These are phyloP conservation scores for Chelidonichthys spinosus DNA, from an alignment of 2,797 vertebrate genomes.

Conservation along the genomic window DNA sequence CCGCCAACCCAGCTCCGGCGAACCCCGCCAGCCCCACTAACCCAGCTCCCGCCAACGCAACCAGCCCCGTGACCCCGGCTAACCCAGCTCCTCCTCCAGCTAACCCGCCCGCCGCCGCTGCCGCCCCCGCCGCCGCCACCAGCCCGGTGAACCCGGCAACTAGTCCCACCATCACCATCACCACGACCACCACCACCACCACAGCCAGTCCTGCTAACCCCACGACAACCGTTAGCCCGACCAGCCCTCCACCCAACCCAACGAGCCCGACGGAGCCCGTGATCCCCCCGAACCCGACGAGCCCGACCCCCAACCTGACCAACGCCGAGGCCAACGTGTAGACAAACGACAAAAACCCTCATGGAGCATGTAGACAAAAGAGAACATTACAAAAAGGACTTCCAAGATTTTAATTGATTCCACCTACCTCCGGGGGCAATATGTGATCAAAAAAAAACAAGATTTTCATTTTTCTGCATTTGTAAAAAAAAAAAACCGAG, in stretches of 20 bases:
- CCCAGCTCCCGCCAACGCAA: constrained; percentile 1
- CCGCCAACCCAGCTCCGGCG: constrained; percentile 45
- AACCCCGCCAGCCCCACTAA: constrained; percentile 43
- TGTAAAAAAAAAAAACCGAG: constrained; percentile 66
- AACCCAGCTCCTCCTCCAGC: constrained; percentile 31
- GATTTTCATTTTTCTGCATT: constrained; percentile 79
- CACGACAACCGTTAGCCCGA: constrained; percentile 70
- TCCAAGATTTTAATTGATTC: constrained; percentile 93
- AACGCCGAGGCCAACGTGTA: constrained; percentile 97
- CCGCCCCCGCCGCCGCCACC: constrained; percentile 40
- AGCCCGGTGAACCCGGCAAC: constrained; percentile 70
- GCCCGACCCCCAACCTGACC: constrained; percentile 85
- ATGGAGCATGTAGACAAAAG: constrained; percentile 87
- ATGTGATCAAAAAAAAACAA: constrained; percentile 83
- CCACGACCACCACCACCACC: constrained; percentile 49
- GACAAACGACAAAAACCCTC: constrained; percentile 78
- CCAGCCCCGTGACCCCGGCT: constrained; percentile 7
- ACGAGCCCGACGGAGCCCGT: constrained; percentile 65
- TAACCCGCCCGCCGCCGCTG: neutral
- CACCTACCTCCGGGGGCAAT: constrained; percentile 99
- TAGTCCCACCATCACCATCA: constrained; percentile 55
- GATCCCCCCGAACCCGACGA: constrained; percentile 72
- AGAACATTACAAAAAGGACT: constrained; percentile 93
- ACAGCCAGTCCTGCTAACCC: constrained; percentile 56
- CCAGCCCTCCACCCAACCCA: constrained; percentile 63